Conservation (phyloP, 2,888 invertebrate genomes). For the Petrolisthes manimaculis region DNA sequence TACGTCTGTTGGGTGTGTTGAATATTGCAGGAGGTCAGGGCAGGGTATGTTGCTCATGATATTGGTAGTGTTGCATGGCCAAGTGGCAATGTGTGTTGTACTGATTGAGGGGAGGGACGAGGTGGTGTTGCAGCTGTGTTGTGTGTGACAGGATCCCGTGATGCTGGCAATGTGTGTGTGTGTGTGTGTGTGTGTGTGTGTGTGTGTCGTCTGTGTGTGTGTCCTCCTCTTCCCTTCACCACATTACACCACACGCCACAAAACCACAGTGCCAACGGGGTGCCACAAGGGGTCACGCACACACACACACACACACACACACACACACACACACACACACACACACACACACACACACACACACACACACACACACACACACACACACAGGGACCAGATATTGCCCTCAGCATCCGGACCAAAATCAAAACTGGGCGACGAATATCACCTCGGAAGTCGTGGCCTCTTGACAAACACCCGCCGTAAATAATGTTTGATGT, state of each 20-base stretch:
- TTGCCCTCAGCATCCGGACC: background rate
- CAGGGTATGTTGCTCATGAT: background rate
- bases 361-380: too few species aligned
- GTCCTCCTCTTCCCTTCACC: too few species aligned
- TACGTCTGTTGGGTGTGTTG: background rate
- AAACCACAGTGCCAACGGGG: background rate
- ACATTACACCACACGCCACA: background rate
- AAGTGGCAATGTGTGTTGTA: background rate
- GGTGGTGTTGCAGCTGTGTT: background rate
- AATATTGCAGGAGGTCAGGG: background rate
- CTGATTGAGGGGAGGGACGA: background rate
- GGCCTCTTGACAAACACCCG: background rate
- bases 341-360: too few species aligned
- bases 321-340: too few species aligned
- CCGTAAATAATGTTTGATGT: background rate
- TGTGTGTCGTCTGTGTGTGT: background rate
- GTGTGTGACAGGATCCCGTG: background rate
- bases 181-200: background rate
- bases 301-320: too few species aligned
- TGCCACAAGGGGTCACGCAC: background rate
- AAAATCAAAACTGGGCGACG: background rate
- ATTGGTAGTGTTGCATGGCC: conserved; percentile 8
- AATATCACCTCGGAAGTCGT: background rate
- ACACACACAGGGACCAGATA: too few species aligned
- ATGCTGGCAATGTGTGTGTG: background rate